A percentile compares a stretch with the other conserved stretches of the same genome.
Evolutionary conservation across 2,113 vertebrate species (phyloP).

Genomic region (Bettongia penicillata): DNA sequence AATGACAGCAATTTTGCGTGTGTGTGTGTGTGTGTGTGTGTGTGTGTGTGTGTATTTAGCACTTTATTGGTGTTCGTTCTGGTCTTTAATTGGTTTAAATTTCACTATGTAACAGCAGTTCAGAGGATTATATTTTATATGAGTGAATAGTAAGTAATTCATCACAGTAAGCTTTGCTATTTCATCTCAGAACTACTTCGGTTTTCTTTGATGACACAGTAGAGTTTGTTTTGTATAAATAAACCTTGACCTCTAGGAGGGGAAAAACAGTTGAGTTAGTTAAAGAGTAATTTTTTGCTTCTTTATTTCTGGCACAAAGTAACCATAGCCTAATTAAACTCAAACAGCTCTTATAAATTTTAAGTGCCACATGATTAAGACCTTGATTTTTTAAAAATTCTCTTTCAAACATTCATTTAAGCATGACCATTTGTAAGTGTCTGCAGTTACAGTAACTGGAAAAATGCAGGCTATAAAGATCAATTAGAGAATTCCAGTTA

Average conservation of each 20-base stretch:
- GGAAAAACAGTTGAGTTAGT: background rate
- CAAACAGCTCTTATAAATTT: constrained; percentile 88
- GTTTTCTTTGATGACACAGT: background rate
- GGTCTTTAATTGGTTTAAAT: background rate
- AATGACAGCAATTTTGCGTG: background rate
- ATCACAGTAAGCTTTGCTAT: background rate
- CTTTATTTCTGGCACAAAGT: constrained; percentile 81
- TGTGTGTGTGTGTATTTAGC: background rate
- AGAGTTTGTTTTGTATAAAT: constrained; percentile 53
- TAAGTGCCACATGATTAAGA: constrained; percentile 87
- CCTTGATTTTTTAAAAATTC: constrained; percentile 80
- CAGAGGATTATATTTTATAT: background rate
- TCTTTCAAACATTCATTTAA: constrained; percentile 85
- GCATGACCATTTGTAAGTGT: constrained; percentile 86
- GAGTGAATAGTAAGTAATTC: background rate
- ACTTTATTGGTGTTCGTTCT: background rate
- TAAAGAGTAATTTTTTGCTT: constrained; percentile 37
- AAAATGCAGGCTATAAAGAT: constrained; percentile 80
- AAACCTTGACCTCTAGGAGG: constrained; percentile 22
- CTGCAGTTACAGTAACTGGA: constrained; percentile 84
- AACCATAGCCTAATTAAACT: constrained; percentile 86
- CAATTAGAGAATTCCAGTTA: constrained; percentile 75
- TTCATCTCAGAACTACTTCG: background rate
- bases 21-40: too few relatives aligned
- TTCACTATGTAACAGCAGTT: background rate